Percentiles rank a stretch among this genome's conserved stretches.
Evolutionary conservation across 2,797 vertebrate species (phyloP).

Genomic region (Hyperoplus immaculatus): DNA sequence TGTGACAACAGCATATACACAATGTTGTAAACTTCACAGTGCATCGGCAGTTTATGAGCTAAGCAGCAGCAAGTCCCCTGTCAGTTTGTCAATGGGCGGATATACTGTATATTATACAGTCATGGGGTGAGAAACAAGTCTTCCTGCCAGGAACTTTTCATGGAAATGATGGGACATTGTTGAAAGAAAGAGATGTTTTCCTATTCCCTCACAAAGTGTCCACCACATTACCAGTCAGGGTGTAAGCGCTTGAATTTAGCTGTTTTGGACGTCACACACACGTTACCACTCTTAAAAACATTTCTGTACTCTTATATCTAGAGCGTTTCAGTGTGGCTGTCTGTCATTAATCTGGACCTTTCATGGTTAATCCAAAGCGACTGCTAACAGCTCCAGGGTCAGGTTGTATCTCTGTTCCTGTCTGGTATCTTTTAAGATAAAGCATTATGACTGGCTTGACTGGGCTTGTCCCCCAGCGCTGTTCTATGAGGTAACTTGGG

Average conservation of each 20-base stretch:
- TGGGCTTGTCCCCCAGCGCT: no score
- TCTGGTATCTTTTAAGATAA: no score
- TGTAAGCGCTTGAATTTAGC: constrained; percentile 3
- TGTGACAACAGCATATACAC: neutral
- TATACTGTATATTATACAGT: no score
- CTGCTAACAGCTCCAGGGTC: no score
- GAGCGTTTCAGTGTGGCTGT: neutral
- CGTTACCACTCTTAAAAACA: constrained; percentile 11
- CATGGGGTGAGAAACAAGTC: no score
- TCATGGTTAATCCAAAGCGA: no score
- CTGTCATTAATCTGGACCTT: neutral
- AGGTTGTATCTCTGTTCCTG: no score
- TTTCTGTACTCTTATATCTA: neutral
- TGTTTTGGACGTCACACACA: neutral
- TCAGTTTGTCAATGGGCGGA: constrained; percentile 19
- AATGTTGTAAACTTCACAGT: neutral
- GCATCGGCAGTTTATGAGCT: constrained; percentile 11
- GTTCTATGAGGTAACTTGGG: no score
- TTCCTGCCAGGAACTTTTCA: neutral
- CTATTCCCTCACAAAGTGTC: neutral
- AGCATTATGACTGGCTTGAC: no score
- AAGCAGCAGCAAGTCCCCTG: neutral
- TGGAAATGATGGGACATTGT: constrained; percentile 15
- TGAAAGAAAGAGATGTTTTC: constrained; percentile 29
- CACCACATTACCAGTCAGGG: constrained; percentile 21